These are phyloP conservation scores for Colossoma macropomum DNA, from an alignment of 2,113 vertebrate genomes.

Conservation along the genomic window DNA sequence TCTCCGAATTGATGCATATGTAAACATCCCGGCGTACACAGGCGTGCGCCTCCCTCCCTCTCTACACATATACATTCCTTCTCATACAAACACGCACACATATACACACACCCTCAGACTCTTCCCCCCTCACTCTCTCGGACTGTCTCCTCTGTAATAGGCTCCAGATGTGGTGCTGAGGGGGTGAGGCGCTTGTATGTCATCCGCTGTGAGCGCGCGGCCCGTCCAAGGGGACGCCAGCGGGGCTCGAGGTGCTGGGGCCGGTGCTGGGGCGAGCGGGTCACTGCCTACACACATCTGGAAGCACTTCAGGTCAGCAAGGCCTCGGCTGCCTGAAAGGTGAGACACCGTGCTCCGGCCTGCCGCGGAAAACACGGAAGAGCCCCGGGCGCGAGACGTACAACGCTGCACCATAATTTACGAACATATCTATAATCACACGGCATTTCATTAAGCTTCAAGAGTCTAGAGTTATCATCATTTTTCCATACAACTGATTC, in stretches of 20 bases:
- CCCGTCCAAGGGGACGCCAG: constrained; percentile 77
- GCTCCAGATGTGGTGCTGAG: constrained; percentile 80
- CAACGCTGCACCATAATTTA: background rate
- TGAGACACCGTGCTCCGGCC: constrained; percentile 67
- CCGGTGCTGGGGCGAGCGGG: constrained; percentile 48
- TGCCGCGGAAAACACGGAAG: constrained; percentile 24
- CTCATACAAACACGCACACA: constrained; percentile 15
- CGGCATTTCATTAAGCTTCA: background rate
- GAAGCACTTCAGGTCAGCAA: constrained; percentile 80
- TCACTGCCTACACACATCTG: constrained; percentile 78
- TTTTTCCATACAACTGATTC: background rate
- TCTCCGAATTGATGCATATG: constrained; percentile 15
- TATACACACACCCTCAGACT: constrained; percentile 62
- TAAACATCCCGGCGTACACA: constrained; percentile 39
- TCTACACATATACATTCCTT: constrained; percentile 22
- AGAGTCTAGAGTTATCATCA: too few relatives aligned
- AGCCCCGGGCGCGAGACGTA: background rate
- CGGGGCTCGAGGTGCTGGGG: constrained; percentile 44
- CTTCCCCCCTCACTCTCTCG: constrained; percentile 68
- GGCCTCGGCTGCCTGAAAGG: constrained; percentile 75
- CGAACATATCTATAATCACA: background rate
- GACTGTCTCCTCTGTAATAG: constrained; percentile 81
- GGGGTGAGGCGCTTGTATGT: constrained; percentile 72
- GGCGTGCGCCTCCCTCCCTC: constrained; percentile 47
- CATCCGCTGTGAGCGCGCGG: constrained; percentile 66